Evolutionary conservation across 2,797 vertebrate species (phyloP).

Genomic region (Cyclopterus lumpus): DNA sequence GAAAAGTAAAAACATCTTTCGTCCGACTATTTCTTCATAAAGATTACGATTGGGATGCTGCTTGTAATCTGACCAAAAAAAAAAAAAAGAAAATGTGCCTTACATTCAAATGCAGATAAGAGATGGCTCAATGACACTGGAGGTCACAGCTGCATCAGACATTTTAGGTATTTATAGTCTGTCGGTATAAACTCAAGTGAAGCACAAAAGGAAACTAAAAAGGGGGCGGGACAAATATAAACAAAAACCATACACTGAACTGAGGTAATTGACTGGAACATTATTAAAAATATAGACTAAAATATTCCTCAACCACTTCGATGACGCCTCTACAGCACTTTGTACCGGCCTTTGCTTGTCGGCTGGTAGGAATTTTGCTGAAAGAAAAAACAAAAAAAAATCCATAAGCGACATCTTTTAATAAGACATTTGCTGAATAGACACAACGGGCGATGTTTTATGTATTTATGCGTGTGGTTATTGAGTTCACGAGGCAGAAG

Average conservation of each 20-base stretch:
- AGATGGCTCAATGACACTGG: slow-evolving; percentile 10
- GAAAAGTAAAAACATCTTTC: slow-evolving; percentile 62
- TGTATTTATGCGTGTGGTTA: too few species aligned
- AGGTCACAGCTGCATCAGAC: background rate
- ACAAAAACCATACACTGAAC: slow-evolving; percentile 7
- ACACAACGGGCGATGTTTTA: background rate
- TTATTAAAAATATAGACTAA: slow-evolving; percentile 68
- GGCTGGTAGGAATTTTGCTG: slow-evolving; percentile 99
- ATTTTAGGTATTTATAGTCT: slow-evolving; percentile 3
- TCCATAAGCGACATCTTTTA: slow-evolving; percentile 7
- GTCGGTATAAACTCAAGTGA: slow-evolving; percentile 5
- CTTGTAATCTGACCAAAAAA: slow-evolving; percentile 24
- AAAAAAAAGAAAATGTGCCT: slow-evolving; percentile 17
- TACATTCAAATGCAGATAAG: slow-evolving; percentile 17
- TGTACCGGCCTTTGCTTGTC: slow-evolving; percentile 99
- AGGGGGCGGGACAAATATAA: background rate
- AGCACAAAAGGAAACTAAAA: slow-evolving; percentile 17
- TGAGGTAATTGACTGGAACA: slow-evolving; percentile 7
- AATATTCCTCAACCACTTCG: slow-evolving; percentile 59
- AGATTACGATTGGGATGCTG: slow-evolving; percentile 19
- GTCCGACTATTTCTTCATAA: slow-evolving; percentile 11
- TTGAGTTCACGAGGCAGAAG: background rate
- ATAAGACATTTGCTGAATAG: background rate
- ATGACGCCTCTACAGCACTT: slow-evolving; percentile 89
- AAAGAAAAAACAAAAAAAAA: slow-evolving; percentile 32